Percentiles rank a stretch among this genome's conserved stretches.
Conservation (phyloP, 2,113 vertebrate genomes). For the Athene noctua region DNA sequence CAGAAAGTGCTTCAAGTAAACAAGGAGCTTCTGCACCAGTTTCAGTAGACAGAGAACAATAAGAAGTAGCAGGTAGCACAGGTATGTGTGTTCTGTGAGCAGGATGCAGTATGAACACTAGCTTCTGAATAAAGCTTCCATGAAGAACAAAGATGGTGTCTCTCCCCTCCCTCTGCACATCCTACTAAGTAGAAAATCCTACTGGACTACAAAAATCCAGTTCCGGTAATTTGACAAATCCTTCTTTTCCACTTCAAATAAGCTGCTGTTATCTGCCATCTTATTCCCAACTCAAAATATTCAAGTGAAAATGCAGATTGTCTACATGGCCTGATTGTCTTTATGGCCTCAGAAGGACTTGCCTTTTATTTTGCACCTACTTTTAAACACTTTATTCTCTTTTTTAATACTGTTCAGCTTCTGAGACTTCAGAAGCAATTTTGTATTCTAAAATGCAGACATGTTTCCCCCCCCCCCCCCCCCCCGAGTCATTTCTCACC, state of each 20-base stretch:
- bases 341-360: slow-evolving; percentile 38
- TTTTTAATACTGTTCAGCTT: slow-evolving; percentile 25
- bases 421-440: not conserved
- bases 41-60: slow-evolving; percentile 1
- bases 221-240: not conserved
- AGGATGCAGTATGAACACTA: not conserved
- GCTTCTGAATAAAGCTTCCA: not conserved
- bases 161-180: not conserved
- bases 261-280: not conserved
- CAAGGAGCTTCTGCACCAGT: slow-evolving; percentile 41
- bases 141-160: not conserved
- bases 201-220: not conserved
- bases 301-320: slow-evolving; percentile 42
- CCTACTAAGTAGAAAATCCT: not conserved
- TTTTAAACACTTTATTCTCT: slow-evolving; percentile 6
- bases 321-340: slow-evolving; percentile 58
- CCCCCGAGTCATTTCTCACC: slow-evolving; percentile 5
- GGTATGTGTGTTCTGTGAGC: fast-evolving
- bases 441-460: not conserved
- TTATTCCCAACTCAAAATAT: not conserved
- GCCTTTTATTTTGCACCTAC: not conserved
- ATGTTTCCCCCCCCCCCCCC: too few relatives aligned
- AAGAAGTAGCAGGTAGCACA: not conserved
- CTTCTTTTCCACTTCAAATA: not conserved
- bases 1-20: slow-evolving; percentile 64